Evolutionary conservation across 2,888 invertebrate genomes (phyloP).

Genomic region (Aleiodes testaceus): DNA sequence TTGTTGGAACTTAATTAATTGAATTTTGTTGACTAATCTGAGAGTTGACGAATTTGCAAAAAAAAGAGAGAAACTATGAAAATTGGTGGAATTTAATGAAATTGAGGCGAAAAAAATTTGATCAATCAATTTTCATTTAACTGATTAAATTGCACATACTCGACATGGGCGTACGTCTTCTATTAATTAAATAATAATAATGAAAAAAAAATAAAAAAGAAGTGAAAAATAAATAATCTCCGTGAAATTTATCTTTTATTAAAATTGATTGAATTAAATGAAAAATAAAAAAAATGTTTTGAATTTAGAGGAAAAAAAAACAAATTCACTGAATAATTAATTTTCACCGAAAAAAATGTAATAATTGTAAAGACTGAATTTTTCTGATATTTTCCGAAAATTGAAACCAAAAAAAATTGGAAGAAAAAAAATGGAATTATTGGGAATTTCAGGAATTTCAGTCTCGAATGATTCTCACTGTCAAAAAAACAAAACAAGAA

Average conservation of each 20-base stretch:
- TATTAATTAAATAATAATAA: conserved; percentile 15
- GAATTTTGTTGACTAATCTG: neutral
- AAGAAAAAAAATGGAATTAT: neutral
- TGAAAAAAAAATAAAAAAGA: neutral
- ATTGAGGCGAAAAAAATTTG: neutral
- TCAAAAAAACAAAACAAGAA: conserved; percentile 24
- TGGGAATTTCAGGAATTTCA: too few relatives aligned
- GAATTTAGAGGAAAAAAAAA: conserved; percentile 12
- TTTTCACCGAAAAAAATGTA: conserved; percentile 33
- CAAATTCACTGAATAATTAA: conserved; percentile 13
- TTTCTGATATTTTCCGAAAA: neutral
- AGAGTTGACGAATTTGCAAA: neutral
- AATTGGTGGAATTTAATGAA: neutral
- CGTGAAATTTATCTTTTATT: conserved; percentile 9
- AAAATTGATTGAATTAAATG: neutral
- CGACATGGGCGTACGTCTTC: conserved; percentile 1
- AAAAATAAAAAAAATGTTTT: conserved; percentile 14
- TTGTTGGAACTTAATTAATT: neutral
- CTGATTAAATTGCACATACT: neutral
- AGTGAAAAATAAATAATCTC: too few relatives aligned
- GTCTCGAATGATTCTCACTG: conserved; percentile 1
- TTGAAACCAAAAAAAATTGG: neutral
- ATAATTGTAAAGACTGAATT: conserved; percentile 35
- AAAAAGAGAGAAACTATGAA: neutral
- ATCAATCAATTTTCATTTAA: neutral